Evolutionary conservation across 2,797 vertebrate genomes (phyloP).

Genomic region (Bufotes viridis): DNA sequence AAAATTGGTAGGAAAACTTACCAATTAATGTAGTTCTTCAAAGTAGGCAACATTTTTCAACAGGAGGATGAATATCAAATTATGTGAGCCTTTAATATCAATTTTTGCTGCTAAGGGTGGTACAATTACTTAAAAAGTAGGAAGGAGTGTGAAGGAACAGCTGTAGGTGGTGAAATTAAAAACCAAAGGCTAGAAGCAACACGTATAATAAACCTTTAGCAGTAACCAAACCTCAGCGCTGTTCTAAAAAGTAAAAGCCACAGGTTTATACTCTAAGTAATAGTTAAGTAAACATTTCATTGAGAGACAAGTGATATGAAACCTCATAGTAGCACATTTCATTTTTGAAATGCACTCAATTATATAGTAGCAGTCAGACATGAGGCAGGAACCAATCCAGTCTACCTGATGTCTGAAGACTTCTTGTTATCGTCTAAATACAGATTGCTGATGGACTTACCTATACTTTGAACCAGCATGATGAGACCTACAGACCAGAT

Average conservation of each 20-base stretch:
- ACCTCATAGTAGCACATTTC: neutral
- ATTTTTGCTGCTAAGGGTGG: neutral
- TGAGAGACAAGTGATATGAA: neutral
- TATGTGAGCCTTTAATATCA: neutral
- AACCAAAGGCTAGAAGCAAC: neutral
- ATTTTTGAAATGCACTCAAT: neutral
- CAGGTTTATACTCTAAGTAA: neutral
- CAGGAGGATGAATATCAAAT: neutral
- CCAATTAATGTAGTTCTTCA: neutral
- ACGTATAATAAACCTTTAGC: neutral
- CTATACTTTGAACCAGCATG: constrained; percentile 70
- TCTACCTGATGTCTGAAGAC: neutral
- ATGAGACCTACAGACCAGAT: constrained; percentile 72
- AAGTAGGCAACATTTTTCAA: neutral
- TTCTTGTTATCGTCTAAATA: neutral
- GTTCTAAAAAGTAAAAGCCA: neutral
- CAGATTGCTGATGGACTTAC: constrained; percentile 66
- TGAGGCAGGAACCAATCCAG: neutral
- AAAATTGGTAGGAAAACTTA: too few relatives aligned
- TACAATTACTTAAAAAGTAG: neutral
- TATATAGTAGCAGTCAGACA: neutral
- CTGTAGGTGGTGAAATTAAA: neutral
- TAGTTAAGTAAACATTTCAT: neutral
- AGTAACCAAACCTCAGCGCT: neutral
- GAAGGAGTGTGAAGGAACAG: neutral